Percentiles rank a stretch among this genome's conserved stretches.
Evolutionary conservation across 2,797 vertebrate genomes (phyloP).

Genomic region (Etheostoma nigrum): DNA sequence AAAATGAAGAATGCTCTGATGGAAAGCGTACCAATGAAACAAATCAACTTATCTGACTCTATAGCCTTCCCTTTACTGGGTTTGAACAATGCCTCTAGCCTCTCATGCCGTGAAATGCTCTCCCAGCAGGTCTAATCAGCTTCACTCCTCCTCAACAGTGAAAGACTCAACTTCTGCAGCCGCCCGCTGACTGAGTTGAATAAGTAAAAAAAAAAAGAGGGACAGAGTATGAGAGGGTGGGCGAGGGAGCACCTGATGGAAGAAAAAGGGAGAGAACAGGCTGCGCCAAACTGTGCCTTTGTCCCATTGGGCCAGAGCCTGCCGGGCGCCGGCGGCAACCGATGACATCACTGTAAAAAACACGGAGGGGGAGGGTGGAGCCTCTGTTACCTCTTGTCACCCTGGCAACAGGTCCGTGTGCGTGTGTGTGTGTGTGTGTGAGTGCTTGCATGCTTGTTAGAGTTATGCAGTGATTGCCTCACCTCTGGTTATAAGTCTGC

Average conservation of each 20-base stretch:
- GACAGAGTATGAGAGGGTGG: conserved; percentile 49
- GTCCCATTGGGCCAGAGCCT: conserved; percentile 73
- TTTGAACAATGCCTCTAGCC: conserved; percentile 14
- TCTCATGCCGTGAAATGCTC: conserved; percentile 32
- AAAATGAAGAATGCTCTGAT: conserved; percentile 26
- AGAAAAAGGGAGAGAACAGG: conserved; percentile 42
- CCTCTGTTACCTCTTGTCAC: conserved; percentile 74
- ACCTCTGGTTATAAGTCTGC: conserved; percentile 51
- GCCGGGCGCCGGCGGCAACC: conserved; percentile 56
- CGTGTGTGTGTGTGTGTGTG: conserved; percentile 27
- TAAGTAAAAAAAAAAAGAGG: conserved; percentile 49
- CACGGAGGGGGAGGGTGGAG: conserved; percentile 65
- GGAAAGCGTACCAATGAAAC: background rate
- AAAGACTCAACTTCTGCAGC: conserved; percentile 49
- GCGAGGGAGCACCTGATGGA: conserved; percentile 61
- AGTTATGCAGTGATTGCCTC: conserved; percentile 61
- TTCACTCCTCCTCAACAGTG: conserved; percentile 44
- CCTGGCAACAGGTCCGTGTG: conserved; percentile 77
- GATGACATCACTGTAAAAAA: conserved; percentile 82
- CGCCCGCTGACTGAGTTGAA: conserved; percentile 61
- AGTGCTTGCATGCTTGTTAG: conserved; percentile 31
- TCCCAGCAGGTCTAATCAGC: conserved; percentile 48
- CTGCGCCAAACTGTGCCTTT: conserved; percentile 70
- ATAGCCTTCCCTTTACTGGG: background rate
- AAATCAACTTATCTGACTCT: conserved; percentile 12